These are phyloP conservation scores for Hiodon tergisus DNA, from an alignment of 2,113 vertebrate genomes.

Conservation along the genomic window DNA sequence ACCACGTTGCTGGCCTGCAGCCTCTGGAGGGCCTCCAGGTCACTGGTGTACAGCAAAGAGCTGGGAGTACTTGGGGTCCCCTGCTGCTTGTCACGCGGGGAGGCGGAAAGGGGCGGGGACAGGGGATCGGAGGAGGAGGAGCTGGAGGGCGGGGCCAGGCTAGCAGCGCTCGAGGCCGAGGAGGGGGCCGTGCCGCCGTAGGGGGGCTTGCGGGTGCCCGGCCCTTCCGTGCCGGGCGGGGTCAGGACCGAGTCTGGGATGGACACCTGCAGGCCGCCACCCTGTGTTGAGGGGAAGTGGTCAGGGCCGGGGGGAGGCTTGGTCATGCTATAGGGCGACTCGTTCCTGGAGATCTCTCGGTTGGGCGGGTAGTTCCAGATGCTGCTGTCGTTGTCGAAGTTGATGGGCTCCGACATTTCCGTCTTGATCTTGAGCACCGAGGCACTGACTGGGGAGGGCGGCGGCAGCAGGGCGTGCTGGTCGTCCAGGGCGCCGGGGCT, in stretches of 20 bases:
- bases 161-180: conserved; percentile 52
- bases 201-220: conserved; percentile 75
- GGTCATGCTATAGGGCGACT: conserved; percentile 98
- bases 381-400: conserved; percentile 99
- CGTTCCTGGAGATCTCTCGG: conserved; percentile 94
- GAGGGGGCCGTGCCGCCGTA: conserved; percentile 68
- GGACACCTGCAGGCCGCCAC: conserved; percentile 79
- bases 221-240: conserved; percentile 84
- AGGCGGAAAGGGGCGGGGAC: conserved; percentile 93
- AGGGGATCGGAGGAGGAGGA: conserved; percentile 84
- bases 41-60: conserved; percentile 89
- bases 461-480: conserved; percentile 75
- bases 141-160: conserved; percentile 75
- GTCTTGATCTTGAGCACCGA: conserved; percentile 98
- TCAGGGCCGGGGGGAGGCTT: conserved; percentile 78
- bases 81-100: conserved; percentile 91
- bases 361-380: conserved; percentile 99
- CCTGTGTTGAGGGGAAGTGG: conserved; percentile 85
- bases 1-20: conserved; percentile 92
- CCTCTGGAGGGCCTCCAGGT: conserved; percentile 92
- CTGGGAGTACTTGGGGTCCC: conserved; percentile 77
- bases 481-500: conserved; percentile 77
- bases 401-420: conserved; percentile 95
- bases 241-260: conserved; percentile 97
- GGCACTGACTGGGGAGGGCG: conserved; percentile 77